phyloP scores from a whole-genome alignment of 2,888 invertebrate genomes.

The Gymnocheta viridis region DNA sequence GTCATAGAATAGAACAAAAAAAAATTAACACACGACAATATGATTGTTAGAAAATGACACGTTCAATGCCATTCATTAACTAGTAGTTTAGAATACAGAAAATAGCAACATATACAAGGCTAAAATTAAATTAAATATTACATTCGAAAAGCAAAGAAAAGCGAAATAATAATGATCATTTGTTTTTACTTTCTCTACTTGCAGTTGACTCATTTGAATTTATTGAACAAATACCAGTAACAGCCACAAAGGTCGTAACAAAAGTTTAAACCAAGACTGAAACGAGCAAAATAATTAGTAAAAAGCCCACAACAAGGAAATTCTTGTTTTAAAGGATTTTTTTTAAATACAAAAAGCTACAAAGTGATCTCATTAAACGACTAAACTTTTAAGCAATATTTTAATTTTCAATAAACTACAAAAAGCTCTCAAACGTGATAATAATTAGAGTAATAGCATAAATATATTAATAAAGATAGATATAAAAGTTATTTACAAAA shows the following conservation, averaged over 20 bases:
- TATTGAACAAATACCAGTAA: conserved; percentile 28
- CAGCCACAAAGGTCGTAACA: conserved; percentile 9
- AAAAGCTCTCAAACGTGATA: conserved; percentile 58
- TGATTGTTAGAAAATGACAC: conserved; percentile 44
- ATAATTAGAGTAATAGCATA: conserved; percentile 46
- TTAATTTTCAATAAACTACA: conserved; percentile 14
- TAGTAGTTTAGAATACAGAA: conserved; percentile 10
- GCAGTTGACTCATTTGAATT: conserved; percentile 61
- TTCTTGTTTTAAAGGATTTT: conserved; percentile 65
- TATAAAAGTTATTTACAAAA: conserved; percentile 5
- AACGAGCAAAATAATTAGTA: conserved; percentile 42
- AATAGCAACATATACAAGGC: conserved; percentile 30
- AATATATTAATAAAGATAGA: conserved; percentile 4
- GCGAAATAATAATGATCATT: not conserved
- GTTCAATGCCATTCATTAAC: conserved; percentile 59
- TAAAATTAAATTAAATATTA: conserved; percentile 18
- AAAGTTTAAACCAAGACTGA: conserved; percentile 64
- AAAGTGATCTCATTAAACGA: conserved; percentile 61
- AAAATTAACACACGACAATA: conserved; percentile 11
- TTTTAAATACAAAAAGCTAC: conserved; percentile 41
- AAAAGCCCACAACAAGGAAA: conserved; percentile 23
- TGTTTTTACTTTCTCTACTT: conserved; percentile 29
- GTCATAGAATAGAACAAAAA: conserved; percentile 30
- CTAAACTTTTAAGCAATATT: conserved; percentile 60
- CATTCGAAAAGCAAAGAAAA: not conserved